Conservation (phyloP, 2,888 invertebrate species). For the Nebria salina region DNA sequence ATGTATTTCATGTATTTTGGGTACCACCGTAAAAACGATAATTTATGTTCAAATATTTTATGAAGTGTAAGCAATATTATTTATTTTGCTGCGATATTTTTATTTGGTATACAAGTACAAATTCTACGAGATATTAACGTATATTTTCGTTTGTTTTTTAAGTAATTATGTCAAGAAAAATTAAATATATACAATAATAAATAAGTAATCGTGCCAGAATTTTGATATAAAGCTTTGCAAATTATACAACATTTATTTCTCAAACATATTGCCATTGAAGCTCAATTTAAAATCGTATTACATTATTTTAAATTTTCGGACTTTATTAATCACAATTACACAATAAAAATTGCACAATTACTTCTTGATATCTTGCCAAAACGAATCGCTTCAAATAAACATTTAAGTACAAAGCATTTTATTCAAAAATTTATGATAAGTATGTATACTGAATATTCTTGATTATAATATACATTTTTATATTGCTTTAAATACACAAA, state of each 20-base stretch:
- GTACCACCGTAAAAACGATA: background rate
- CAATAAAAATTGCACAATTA: background rate
- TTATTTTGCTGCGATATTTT: background rate
- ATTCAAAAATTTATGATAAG: background rate
- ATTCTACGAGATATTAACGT: background rate
- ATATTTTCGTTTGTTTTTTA: background rate
- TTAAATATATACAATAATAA: background rate
- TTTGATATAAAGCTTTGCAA: slow-evolving; percentile 30
- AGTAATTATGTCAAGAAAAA: background rate
- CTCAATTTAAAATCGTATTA: background rate
- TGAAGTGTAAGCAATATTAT: background rate
- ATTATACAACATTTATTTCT: background rate
- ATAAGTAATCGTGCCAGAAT: slow-evolving; percentile 31
- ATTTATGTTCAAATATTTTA: background rate
- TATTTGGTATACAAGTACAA: background rate
- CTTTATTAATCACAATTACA: background rate
- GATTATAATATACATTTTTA: slow-evolving; percentile 2
- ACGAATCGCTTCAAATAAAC: slow-evolving; percentile 32
- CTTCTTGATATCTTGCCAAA: slow-evolving; percentile 25
- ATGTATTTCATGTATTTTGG: background rate
- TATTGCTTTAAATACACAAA: background rate
- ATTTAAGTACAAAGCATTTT: slow-evolving; percentile 34
- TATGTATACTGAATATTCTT: background rate
- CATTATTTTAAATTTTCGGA: background rate
- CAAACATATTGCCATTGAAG: background rate